Evolutionary conservation across 2,797 vertebrate genomes (phyloP), one percentile per base, ranked within the genome.

Genomic region (Octomys mimax): DNA sequence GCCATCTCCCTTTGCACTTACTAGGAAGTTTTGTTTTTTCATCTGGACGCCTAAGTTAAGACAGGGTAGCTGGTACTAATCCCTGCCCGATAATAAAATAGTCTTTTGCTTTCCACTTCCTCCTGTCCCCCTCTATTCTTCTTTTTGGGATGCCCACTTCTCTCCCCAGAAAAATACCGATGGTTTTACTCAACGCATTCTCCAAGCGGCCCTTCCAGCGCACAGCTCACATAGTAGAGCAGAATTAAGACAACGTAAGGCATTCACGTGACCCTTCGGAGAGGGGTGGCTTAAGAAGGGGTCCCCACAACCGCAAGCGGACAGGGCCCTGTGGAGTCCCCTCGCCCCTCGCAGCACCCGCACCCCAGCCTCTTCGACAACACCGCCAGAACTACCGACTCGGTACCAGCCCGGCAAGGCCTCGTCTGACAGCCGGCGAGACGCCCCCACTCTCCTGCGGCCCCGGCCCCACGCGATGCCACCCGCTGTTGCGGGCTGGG

Each of bases 331-430:
- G n/a, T 22, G 36, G 46, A 24, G 2, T 26, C 62, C 42, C 61
- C 73, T 86, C 1, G 26, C 91, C 64, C 64, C 36, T 49, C 62
- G 66, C 18, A 61, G 61, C 66, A 68, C 86, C 87, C 80, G 54
- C 68, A 39, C 70, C 26, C 90, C 66, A 57, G 68, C 62, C 82
- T 85, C 87, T 6, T 18, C 78, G 24, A 24, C 94, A 75, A 66
- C 92, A 84, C 96, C 93, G 96, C 94, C 95, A 71, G 92, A 97
- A 95, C 97, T 90, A 94, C 84, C 54, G 97, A 88, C 95, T 93
- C 49, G 84, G 79, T 73, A 88, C 68, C 61, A 77, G 75, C 95
- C n/a, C 54, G 89, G 62, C 96, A 1, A 84, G 96, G 75, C 89
- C 71, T 89, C 91, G 42, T 62, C 64, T 2, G 46, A 61, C 52